Evolutionary conservation across 2,888 invertebrate genomes (phyloP), one percentile per base, ranked within the genome.

Genomic region (Mythimna loreyi): DNA sequence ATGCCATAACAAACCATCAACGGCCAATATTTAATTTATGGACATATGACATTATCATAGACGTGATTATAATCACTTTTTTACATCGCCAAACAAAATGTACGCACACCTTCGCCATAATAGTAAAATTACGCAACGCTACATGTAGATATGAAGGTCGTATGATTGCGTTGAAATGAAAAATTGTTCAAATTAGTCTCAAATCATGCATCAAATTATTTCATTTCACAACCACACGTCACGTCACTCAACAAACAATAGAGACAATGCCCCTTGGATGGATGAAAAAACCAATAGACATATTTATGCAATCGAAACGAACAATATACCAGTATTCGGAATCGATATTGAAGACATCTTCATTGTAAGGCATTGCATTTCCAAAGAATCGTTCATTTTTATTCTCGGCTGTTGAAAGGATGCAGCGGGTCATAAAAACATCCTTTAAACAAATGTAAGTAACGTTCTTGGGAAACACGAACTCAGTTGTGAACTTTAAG

Each of bases 171-270:
- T 77, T 68, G 66, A 83, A 84, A 88, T 87, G 83, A 88, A 89
- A 89, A 89, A 88, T 89, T 84, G 82, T 78, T 82, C 75, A 85
- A 87, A 89, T 90, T 86, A 87, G 81, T 85, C 82, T 82, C 84
- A 83, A n/a, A 88, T 85, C 85, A 86, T 83, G 79, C 75, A 82
- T 85, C 83, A 65, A 83, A 77, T 83, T 80, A 80, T 82, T 69
- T 74, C 67, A 79, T 89, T 90, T 87, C 86, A 81, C 83, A 89
- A 89, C 78, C 65, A 60, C 67, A 69, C 73, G 65, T 77, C 78
- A 81, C 74, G 65, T 75, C 66, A 74, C 59, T 59, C 72, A 62
- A 62, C 67, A 70, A 74, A 81, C 72, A 79, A 84, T 73, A 82
- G 80, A 81, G 70, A 86, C 78, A 79, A 72, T 76, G 66, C 74